A percentile compares a stretch with the other conserved stretches of the same genome.
Conservation (phyloP, 2,797 vertebrate species). For the Trichosurus vulpecula region DNA sequence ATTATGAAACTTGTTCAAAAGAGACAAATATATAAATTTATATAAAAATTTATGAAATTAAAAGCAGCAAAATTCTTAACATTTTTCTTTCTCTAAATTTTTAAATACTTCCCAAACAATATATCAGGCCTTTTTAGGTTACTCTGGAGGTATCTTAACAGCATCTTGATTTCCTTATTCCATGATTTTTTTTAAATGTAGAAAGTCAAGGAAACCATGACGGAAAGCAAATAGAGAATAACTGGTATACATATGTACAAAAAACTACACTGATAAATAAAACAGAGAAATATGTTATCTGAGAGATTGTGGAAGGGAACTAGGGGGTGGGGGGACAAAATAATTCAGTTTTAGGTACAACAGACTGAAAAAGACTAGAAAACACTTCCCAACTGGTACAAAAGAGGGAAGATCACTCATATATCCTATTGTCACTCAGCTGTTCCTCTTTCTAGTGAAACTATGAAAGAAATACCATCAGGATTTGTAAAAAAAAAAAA, state of each 20-base stretch:
- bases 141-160: neutral
- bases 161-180: neutral
- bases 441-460: slow-evolving; percentile 22
- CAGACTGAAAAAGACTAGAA: neutral
- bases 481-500: neutral
- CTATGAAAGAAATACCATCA: neutral
- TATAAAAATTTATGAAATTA: slow-evolving; percentile 14
- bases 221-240: neutral
- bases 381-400: neutral
- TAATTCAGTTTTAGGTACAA: neutral
- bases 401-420: slow-evolving; percentile 13
- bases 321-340: too few species aligned
- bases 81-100: neutral
- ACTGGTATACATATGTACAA: neutral
- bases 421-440: neutral
- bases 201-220: neutral
- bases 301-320: neutral
- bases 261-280: neutral
- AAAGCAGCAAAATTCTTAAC: slow-evolving; percentile 1
- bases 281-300: neutral
- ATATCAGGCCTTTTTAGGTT: neutral
- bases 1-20: slow-evolving; percentile 14
- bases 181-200: slow-evolving; percentile 27
- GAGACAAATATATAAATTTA: slow-evolving; percentile 18
- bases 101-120: neutral